Evolutionary conservation across 2,888 invertebrate genomes (phyloP).

Genomic region (Osmoderma eremita): DNA sequence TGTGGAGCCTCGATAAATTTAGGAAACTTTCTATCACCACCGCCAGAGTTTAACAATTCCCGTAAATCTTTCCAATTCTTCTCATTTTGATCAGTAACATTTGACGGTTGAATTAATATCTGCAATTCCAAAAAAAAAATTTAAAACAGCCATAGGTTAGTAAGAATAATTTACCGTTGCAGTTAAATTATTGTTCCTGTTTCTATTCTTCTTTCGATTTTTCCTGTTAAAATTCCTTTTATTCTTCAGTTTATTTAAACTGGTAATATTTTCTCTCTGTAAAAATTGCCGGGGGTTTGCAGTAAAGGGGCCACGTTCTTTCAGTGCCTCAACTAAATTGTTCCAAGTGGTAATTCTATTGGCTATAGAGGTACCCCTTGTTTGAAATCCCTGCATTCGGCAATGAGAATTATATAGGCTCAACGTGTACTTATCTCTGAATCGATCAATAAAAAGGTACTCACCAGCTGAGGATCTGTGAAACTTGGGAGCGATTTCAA

Average conservation of each 20-base stretch:
- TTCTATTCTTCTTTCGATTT: slow-evolving; percentile 46
- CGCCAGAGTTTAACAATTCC: slow-evolving; percentile 7
- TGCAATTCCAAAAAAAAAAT: neutral
- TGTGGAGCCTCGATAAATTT: neutral
- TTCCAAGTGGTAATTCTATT: slow-evolving; percentile 85
- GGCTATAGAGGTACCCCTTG: slow-evolving; percentile 86
- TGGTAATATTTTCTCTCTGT: slow-evolving; percentile 35
- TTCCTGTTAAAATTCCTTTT: slow-evolving; percentile 43
- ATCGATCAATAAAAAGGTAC: slow-evolving; percentile 47
- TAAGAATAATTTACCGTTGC: slow-evolving; percentile 12
- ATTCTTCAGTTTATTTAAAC: slow-evolving; percentile 11
- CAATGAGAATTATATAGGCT: no score
- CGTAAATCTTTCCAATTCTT: slow-evolving; percentile 34
- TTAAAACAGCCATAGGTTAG: neutral
- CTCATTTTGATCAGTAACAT: slow-evolving; percentile 31
- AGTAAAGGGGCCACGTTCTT: slow-evolving; percentile 74
- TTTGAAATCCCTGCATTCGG: slow-evolving; percentile 82
- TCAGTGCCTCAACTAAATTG: slow-evolving; percentile 81
- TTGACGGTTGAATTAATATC: slow-evolving; percentile 35
- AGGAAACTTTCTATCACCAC: neutral
- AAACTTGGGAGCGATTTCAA: slow-evolving; percentile 79
- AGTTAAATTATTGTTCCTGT: slow-evolving; percentile 31
- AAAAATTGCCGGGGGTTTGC: slow-evolving; percentile 77
- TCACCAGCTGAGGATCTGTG: slow-evolving; percentile 84
- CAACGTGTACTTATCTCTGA: slow-evolving; percentile 18